phyloP scores from a whole-genome alignment of 2,888 invertebrate genomes.

The Globia sparganii region DNA sequence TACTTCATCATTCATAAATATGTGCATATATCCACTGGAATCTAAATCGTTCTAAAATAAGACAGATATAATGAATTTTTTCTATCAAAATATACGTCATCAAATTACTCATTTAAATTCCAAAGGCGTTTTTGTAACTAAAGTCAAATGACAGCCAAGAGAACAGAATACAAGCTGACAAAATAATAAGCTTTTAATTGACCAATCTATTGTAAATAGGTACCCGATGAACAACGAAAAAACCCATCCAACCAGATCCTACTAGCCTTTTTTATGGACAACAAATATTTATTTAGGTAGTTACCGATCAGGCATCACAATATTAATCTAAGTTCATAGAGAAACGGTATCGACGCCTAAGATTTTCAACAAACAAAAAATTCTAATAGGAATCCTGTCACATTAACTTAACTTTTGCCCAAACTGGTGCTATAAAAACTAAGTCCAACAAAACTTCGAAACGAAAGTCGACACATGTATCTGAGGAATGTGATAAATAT shows the following conservation, averaged over 20 bases:
- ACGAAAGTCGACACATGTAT: slow-evolving; percentile 68
- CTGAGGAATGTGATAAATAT: slow-evolving; percentile 79
- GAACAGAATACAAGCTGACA: slow-evolving; percentile 12
- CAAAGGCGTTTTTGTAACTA: background rate
- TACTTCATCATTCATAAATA: background rate
- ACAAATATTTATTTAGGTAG: slow-evolving; percentile 24
- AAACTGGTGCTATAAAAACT: slow-evolving; percentile 66
- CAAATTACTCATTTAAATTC: slow-evolving; percentile 27
- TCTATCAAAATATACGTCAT: background rate
- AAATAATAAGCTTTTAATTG: slow-evolving; percentile 38
- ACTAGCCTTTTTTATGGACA: slow-evolving; percentile 15
- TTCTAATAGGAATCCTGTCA: slow-evolving; percentile 60
- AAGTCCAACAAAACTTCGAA: slow-evolving; percentile 60
- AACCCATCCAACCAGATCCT: slow-evolving; percentile 25
- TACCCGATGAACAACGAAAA: slow-evolving; percentile 26
- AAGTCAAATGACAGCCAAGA: slow-evolving; percentile 27
- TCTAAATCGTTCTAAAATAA: slow-evolving; percentile 4
- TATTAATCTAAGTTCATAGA: slow-evolving; percentile 49
- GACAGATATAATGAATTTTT: background rate
- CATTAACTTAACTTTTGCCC: slow-evolving; percentile 67
- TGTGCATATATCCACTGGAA: background rate
- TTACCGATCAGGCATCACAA: slow-evolving; percentile 30
- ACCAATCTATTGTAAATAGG: slow-evolving; percentile 31
- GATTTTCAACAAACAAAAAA: slow-evolving; percentile 54
- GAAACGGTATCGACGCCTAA: slow-evolving; percentile 58